phyloP scores from a whole-genome alignment of 1,140 invertebrate species.

The Drosophila burlai region DNA sequence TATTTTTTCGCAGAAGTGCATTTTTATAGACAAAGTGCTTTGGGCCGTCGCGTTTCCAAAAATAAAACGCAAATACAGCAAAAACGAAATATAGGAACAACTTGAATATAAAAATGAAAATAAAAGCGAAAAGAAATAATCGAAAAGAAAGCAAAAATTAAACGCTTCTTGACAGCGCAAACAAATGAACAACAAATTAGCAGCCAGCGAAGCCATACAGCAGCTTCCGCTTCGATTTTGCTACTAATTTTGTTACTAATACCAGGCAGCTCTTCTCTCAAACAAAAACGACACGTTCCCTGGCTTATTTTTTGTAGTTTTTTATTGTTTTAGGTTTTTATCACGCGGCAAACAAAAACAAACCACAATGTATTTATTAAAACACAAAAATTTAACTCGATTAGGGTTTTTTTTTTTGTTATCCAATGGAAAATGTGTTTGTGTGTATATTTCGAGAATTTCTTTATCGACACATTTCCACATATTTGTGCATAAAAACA shows the following conservation, averaged over 20 bases:
- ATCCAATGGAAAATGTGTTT: neutral
- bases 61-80: slow-evolving; percentile 21
- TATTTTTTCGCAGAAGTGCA: slow-evolving; percentile 83
- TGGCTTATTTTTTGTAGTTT: neutral
- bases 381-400: slow-evolving; percentile 21
- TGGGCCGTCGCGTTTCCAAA: slow-evolving; percentile 28
- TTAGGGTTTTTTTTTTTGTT: slow-evolving; percentile 19
- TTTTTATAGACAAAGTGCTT: slow-evolving; percentile 73
- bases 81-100: neutral
- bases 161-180: slow-evolving; percentile 48
- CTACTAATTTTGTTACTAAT: slow-evolving; percentile 6
- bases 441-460: slow-evolving; percentile 38
- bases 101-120: neutral
- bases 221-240: slow-evolving; percentile 43
- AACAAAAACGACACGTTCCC: slow-evolving; percentile 60
- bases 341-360: slow-evolving; percentile 54
- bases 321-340: slow-evolving; percentile 29
- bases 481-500: slow-evolving; percentile 28
- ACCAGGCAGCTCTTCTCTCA: slow-evolving; percentile 12
- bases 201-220: slow-evolving; percentile 14
- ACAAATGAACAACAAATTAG: slow-evolving; percentile 57
- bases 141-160: slow-evolving; percentile 29
- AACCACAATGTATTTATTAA: slow-evolving; percentile 35
- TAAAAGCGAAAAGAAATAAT: slow-evolving; percentile 15
- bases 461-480: slow-evolving; percentile 37